Base-by-base conservation (phyloP, 2,888 invertebrate species). In the Perizoma flavofasciatum region DNA sequence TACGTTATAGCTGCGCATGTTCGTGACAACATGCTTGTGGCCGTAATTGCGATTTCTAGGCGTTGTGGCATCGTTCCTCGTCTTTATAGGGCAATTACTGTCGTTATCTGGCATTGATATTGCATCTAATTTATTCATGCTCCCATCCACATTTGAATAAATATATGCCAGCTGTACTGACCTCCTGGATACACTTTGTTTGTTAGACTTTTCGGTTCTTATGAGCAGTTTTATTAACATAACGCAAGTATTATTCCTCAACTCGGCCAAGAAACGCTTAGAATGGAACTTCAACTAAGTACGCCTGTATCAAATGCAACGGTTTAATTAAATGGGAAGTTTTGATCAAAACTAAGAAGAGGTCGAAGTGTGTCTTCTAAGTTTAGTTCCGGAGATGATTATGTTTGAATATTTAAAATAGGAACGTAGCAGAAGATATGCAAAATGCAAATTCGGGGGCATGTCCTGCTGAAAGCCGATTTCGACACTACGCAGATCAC, bases 91-190 rank as follows among this genome's bases (percentile, higher is more conserved):
- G 87, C 88, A 89, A 89, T 90, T 88, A 88, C 85, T 80, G 86
- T 75, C 83, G 83, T 89, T 89, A 90, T 89, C 89, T 90, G 88
- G 87, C 89, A 88, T 90, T 89, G 89, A 88, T 90, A 88, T 86
- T 89, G 88, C 89, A 89, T 88, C 82, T 88, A 79, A 88, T 89
- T 88, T 88, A 88, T 89, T 87, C 84, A 83, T 84, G 74, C 73
- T 73, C 73, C 72, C 75, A 82, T 84, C 71, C 74, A 81, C 79
- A 84, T 86, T 83, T 82, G 75, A 85, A 88, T 87, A 88, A 83
- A 84, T 78, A 84, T 74, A 82, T 75, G 71, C 73, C 79, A 79
- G 79, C 81, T 85, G 84, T 79, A 81, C 73, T 84, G 80, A 82
- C 79, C 82, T 76, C 75, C 75, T 68, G 72, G 63, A 74, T 73